Percentiles rank a stretch among this genome's conserved stretches.
phyloP scores from a whole-genome alignment of 2,797 vertebrate species.

The Phylloscopus collybita region DNA sequence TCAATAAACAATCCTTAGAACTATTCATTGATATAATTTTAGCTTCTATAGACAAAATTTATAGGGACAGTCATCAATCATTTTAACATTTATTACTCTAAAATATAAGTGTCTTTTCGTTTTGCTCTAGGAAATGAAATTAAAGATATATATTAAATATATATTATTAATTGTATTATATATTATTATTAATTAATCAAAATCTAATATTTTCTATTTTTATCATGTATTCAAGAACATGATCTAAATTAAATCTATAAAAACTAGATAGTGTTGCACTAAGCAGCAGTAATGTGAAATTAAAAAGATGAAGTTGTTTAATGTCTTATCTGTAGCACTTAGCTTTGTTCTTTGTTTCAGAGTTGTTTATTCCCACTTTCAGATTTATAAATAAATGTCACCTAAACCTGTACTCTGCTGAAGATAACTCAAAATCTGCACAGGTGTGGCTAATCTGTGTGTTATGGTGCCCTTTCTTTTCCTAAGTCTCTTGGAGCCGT shows the following conservation, averaged over 20 bases:
- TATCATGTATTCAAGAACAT: not conserved
- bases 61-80: not conserved
- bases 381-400: conserved; percentile 12
- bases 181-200: not conserved
- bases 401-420: not conserved
- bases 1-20: not conserved
- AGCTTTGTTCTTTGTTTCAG: not conserved
- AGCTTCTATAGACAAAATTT: conserved; percentile 28
- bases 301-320: not conserved
- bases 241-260: conserved; percentile 16
- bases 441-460: not conserved
- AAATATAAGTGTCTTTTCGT: not conserved
- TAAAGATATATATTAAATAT: not conserved
- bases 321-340: not conserved
- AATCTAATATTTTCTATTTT: not conserved
- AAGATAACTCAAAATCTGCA: not conserved
- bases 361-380: not conserved
- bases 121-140: not conserved
- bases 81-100: not conserved
- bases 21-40: not conserved
- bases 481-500: not conserved
- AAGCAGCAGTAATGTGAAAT: not conserved
- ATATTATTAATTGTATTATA: not conserved
- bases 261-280: not conserved
- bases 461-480: not conserved